A percentile compares a stretch with the other conserved stretches of the same genome.
These are phyloP conservation scores for Tarsius wallacei DNA, from an alignment of 2,797 vertebrate species.

Conservation along the genomic window DNA sequence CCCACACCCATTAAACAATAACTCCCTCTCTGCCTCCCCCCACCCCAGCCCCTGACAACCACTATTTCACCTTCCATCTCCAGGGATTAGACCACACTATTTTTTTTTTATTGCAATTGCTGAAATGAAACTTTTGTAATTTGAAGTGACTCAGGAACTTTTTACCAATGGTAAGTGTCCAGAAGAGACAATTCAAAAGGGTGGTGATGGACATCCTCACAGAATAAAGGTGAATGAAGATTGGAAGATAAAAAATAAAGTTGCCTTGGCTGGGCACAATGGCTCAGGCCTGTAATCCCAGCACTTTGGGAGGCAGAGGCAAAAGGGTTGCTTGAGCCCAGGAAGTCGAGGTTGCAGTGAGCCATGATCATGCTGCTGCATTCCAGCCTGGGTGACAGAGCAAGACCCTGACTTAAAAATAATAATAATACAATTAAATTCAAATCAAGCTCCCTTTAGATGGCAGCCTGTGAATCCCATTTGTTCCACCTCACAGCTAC, in stretches of 20 bases:
- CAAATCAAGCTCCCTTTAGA: no score
- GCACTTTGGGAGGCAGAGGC: no score
- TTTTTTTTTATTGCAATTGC: background rate
- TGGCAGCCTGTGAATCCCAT: background rate
- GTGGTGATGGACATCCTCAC: no score
- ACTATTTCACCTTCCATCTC: background rate
- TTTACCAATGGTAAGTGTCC: background rate
- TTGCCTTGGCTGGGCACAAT: no score
- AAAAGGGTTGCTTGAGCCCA: no score
- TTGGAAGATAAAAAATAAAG: background rate
- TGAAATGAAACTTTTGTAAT: slow-evolving; percentile 8
- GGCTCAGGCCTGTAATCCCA: no score
- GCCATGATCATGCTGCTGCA: no score
- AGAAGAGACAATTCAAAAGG: background rate
- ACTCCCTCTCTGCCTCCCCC: accelerated
- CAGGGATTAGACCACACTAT: background rate
- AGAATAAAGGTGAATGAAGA: background rate
- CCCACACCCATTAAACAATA: background rate
- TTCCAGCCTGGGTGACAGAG: no score
- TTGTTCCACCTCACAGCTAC: background rate
- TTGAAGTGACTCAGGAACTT: background rate
- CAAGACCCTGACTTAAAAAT: background rate
- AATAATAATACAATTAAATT: no score
- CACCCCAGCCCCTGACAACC: no score
- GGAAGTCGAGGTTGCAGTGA: no score